Evolutionary conservation across 1,140 invertebrate species (phyloP), one percentile per base, ranked within the genome.

Genomic region (Cherax quadricarinatus): DNA sequence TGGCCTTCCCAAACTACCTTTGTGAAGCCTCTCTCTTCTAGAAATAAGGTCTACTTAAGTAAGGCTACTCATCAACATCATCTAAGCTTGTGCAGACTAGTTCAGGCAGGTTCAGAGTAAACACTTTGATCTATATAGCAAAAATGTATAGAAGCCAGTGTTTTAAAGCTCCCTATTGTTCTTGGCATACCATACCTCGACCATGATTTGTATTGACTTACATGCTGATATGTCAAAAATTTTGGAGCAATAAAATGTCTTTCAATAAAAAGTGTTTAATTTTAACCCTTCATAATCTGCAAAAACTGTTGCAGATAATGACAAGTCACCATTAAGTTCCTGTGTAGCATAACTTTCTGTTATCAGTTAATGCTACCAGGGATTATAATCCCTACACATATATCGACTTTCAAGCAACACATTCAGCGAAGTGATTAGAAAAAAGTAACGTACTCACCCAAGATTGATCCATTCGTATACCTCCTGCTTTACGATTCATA

Each of bases 161-260:
- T 87, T 49, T 73, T 87, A 73, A 87, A 87, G 49, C 62, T 78
- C 70, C 85, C 70, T 57, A 73, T 48, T 86, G 48, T 73, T 87
- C 73, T 73, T 87, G 48, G 49, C 70, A 53, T 73, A 78, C 49
- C 41, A 62, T 57, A 51, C 24, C 48, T 53, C 16, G 57, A 87
- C n/a, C 48, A 87, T 57, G 70, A 87, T 87, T 87, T 87, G 85
- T 87, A 87, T 87, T 86, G 49, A 86, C 85, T 78, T 87, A 51
- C 70, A 49, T 87, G 85, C 49, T 87, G 70, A 87, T 66, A 83
- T 57, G 80, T 83, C 81, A 79, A 81, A 84, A 75, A n/a, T 85
- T 90, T 90, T 90, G 88, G 81, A 90, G 88, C 88, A 90, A 90
- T 90, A 90, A 90, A 90, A 30, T 75, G 82, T 90, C 88, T 90